Evolutionary conservation across 2,888 invertebrate genomes (phyloP).

Genomic region (Cryptus viduatorius): DNA sequence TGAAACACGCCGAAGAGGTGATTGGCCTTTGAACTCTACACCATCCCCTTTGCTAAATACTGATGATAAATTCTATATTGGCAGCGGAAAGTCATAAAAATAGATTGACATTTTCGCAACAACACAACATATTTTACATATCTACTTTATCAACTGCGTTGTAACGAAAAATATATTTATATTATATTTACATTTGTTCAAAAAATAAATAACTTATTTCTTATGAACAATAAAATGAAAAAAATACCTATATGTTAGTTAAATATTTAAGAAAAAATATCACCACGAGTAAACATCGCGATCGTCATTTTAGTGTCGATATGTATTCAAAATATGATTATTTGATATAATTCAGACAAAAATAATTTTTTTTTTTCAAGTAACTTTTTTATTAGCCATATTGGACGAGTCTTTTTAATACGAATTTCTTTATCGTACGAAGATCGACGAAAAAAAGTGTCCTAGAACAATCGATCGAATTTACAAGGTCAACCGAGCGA

Average conservation of each 20-base stretch:
- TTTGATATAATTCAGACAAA: background rate
- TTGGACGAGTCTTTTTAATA: background rate
- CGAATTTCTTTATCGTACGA: background rate
- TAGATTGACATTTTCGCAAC: background rate
- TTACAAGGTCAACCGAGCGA: background rate
- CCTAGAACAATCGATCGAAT: background rate
- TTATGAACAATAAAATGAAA: background rate
- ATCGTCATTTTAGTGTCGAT: background rate
- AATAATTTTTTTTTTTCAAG: background rate
- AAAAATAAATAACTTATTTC: background rate
- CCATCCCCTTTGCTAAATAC: background rate
- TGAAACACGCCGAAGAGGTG: constrained; percentile 61
- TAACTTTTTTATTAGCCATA: background rate
- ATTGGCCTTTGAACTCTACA: constrained; percentile 53
- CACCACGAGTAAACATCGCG: background rate
- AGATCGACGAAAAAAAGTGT: background rate
- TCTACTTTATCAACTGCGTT: too few relatives aligned
- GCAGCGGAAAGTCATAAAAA: constrained; percentile 21
- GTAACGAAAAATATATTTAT: background rate
- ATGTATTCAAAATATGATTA: background rate
- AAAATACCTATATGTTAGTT: background rate
- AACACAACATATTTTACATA: background rate
- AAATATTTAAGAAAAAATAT: background rate
- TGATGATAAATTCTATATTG: constrained; percentile 41
- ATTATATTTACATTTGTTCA: background rate